A percentile compares a stretch with the other conserved stretches of the same genome.
These are phyloP conservation scores for Mayetiola destructor DNA, from an alignment of 2,888 invertebrate genomes.

Conservation along the genomic window DNA sequence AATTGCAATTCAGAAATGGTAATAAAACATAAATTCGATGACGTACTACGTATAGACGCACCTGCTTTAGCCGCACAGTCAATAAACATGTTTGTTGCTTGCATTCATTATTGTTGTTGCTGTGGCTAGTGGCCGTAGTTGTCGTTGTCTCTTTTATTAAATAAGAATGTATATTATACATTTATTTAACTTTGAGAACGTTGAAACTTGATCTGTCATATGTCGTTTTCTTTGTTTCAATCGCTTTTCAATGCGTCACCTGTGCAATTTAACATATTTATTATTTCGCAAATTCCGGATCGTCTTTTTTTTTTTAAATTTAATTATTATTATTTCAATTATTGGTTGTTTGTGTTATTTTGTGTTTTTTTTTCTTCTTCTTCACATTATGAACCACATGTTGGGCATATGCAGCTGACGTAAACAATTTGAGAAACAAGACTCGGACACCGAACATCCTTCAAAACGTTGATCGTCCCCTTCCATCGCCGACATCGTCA, in stretches of 20 bases:
- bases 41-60: conserved; percentile 3
- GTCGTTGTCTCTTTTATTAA: too few species aligned
- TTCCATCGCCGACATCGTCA: not conserved
- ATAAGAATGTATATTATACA: too few species aligned
- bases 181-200: too few species aligned
- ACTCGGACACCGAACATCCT: conserved; percentile 2
- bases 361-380: too few species aligned
- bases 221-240: too few species aligned
- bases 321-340: too few species aligned
- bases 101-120: not conserved
- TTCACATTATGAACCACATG: not conserved
- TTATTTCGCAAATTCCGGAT: too few species aligned
- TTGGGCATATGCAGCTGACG: not conserved
- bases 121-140: not conserved
- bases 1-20: not conserved
- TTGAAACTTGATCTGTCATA: too few species aligned
- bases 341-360: too few species aligned
- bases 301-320: too few species aligned
- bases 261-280: too few species aligned
- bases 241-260: too few species aligned
- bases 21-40: not conserved
- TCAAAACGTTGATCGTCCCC: not conserved
- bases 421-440: conserved; percentile 3
- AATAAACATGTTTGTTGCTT: not conserved
- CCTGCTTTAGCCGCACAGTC: conserved; percentile 10